Evolutionary conservation across 2,113 vertebrate genomes (phyloP), one percentile per base, ranked within the genome.

Genomic region (Pogona vitticeps): DNA sequence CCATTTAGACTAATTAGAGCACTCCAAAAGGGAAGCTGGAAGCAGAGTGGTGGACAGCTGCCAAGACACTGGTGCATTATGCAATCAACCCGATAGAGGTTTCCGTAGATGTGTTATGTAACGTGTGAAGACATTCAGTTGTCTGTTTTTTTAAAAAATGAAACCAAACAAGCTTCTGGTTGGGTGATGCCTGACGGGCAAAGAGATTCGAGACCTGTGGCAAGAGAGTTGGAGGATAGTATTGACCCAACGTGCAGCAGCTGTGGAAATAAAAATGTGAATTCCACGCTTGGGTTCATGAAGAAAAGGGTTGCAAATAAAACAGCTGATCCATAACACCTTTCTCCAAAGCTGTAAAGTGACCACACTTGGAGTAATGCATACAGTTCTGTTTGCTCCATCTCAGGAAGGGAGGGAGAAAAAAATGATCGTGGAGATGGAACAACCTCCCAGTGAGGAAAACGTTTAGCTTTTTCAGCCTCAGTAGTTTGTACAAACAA

Each of bases 1-100:
- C 76, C 42, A 38, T 70, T 78, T 78, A 78, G 68, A 68, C 33
- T 85, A 85, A 85, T 85, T 78, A 70, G 42, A 70, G 84, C 26
- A 10, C 75, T 38, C 75, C 63, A 75, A 28, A 20, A 21, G 63
- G 63, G 65, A 33, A 1, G 31, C 13, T 67, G 40, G 40, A 52
- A 76, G 42, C 33, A 36, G 68, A 20, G 63, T 31, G 33, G 36
- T 38, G 46, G 63, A 52, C 84, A 70, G 63, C 18, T 78, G 63
- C 75, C 75, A 70, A 12, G n/a, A 7, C 28, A 68, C 40, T 18
- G 7, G 3, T 78, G n/a, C 31, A 46, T 42, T 5, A 8, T 9
- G 26, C 80, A 28, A 28, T 70, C 23, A 26, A 33, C 14, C 59
- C 59, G 7, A 17, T 9, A 42, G 42, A 14, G n/a, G 21, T 77